Percentiles rank a stretch among this genome's conserved stretches.
These are phyloP conservation scores for Salvator merianae DNA, from an alignment of 2,113 vertebrate genomes.

Conservation along the genomic window DNA sequence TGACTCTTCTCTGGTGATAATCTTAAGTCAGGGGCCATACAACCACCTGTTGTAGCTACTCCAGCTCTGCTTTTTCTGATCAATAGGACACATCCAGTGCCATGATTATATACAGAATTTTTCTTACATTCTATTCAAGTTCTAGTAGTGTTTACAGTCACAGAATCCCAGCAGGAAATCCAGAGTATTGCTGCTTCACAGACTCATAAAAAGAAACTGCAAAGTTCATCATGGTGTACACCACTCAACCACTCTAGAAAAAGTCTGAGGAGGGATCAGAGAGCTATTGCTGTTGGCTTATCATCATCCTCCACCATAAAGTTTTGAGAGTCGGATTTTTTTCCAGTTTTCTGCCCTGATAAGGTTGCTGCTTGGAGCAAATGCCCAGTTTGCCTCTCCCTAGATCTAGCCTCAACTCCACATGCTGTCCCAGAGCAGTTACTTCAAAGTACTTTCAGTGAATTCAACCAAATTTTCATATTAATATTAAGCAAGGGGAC, in stretches of 20 bases:
- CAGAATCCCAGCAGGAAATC: conserved; percentile 33
- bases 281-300: too few species aligned
- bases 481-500: too few species aligned
- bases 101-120: not conserved
- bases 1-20: not conserved
- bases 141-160: not conserved
- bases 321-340: not conserved
- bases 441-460: not conserved
- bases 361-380: too few species aligned
- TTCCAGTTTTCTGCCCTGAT: not conserved
- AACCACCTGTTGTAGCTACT: not conserved
- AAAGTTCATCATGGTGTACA: not conserved
- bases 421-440: too few species aligned
- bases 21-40: not conserved
- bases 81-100: not conserved
- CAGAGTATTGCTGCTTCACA: not conserved
- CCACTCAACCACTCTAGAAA: too few species aligned
- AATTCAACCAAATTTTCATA: not conserved
- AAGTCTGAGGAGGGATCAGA: too few species aligned
- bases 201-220: not conserved
- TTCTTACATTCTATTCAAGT: not conserved
- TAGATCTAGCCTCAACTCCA: too few species aligned
- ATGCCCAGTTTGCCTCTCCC: too few species aligned
- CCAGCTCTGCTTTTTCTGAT: not conserved
- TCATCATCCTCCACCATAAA: too few species aligned